These are phyloP conservation scores for Rhegmatorhina hoffmannsi DNA, from an alignment of 2,113 vertebrate genomes.

Conservation along the genomic window DNA sequence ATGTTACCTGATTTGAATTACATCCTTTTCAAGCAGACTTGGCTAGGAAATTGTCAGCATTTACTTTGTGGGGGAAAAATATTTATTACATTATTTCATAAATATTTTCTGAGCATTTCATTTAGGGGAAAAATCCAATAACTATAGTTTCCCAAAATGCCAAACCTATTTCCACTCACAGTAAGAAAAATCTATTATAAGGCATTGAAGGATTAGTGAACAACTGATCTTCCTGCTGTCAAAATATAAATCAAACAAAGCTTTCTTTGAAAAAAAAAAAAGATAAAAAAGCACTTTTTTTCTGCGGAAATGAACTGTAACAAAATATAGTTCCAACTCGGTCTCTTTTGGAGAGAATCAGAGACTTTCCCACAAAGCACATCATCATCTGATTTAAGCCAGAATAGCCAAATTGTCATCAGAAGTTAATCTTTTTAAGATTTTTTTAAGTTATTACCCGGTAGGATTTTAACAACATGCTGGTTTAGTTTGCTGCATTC, in stretches of 20 bases:
- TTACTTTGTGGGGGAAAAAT: not conserved
- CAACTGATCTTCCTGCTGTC: not conserved
- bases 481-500: not conserved
- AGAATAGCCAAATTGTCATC: not conserved
- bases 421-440: not conserved
- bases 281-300: not conserved
- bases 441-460: not conserved
- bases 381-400: not conserved
- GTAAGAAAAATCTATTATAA: not conserved
- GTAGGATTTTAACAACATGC: not conserved
- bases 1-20: not conserved
- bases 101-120: not conserved
- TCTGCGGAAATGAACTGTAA: not conserved
- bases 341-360: not conserved
- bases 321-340: not conserved
- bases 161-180: not conserved
- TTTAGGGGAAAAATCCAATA: not conserved
- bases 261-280: not conserved
- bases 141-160: not conserved
- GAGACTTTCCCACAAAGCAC: not conserved
- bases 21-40: not conserved
- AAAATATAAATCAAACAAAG: not conserved
- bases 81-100: not conserved
- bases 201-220: not conserved
- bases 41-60: not conserved